Conservation (phyloP, 2,113 vertebrate genomes). For the Etheostoma spectabile region DNA sequence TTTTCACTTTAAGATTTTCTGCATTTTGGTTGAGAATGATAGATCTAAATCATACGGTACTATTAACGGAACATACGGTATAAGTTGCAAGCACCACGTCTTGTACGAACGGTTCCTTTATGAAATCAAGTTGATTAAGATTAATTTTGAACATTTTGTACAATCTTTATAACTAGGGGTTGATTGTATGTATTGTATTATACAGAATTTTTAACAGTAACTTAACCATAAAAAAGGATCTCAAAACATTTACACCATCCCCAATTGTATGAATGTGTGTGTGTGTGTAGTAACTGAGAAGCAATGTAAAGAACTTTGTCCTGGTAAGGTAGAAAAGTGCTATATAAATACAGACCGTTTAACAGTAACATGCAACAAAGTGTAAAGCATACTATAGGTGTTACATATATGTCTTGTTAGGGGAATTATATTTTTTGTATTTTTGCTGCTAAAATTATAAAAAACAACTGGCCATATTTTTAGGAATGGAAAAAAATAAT, state of each 20-base stretch:
- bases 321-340: too few species aligned
- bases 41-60: not conserved
- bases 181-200: not conserved
- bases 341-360: too few species aligned
- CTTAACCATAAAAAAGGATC: not conserved
- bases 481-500: not conserved
- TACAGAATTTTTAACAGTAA: not conserved
- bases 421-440: not conserved
- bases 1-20: not conserved
- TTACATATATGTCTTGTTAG: not conserved
- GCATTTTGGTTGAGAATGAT: not conserved
- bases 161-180: not conserved
- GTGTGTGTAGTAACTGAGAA: too few species aligned
- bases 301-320: too few species aligned
- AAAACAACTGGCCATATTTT: not conserved
- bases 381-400: not conserved
- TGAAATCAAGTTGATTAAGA: not conserved
- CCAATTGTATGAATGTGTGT: too few species aligned
- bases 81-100: not conserved
- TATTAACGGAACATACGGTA: too few species aligned
- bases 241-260: not conserved
- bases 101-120: not conserved
- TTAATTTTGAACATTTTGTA: not conserved
- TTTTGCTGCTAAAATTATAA: not conserved
- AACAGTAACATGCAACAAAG: not conserved